A percentile compares a stretch with the other conserved stretches of the same genome.
Conservation (phyloP, 2,888 invertebrate genomes). For the Osmoderma eremita region DNA sequence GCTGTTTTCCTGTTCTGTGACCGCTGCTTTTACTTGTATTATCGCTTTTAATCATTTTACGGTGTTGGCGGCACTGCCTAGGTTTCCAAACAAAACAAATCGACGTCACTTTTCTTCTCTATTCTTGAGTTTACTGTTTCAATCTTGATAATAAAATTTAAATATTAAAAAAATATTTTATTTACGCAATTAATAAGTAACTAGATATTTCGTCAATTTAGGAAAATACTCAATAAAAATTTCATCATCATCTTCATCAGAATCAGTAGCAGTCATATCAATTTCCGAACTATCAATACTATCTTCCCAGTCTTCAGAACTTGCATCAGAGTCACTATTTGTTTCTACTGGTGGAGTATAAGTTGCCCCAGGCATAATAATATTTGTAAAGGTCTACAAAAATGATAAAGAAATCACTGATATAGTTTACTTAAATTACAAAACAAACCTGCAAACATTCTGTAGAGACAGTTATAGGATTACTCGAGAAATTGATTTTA, state of each 20-base stretch:
- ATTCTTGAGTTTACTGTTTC: too few relatives aligned
- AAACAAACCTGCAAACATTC: constrained; percentile 48
- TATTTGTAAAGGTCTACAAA: constrained; percentile 54
- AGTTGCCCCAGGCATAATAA: constrained; percentile 52
- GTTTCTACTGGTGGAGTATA: constrained; percentile 40
- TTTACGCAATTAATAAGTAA: constrained; percentile 48
- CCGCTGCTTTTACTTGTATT: too few relatives aligned
- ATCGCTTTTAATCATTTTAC: too few relatives aligned
- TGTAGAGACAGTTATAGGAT: constrained; percentile 53
- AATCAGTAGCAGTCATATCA: constrained; percentile 56
- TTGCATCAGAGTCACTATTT: constrained; percentile 53
- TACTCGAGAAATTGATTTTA: constrained; percentile 58
- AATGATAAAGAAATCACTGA: neutral
- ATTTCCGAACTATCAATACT: constrained; percentile 60
- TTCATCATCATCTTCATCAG: constrained; percentile 56
- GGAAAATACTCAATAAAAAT: constrained; percentile 54
- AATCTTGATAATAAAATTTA: neutral
- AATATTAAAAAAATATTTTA: constrained; percentile 32
- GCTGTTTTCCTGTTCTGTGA: too few relatives aligned
- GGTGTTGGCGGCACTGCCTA: too few relatives aligned
- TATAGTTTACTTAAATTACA: neutral
- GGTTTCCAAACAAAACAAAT: too few relatives aligned
- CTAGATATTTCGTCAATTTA: constrained; percentile 57
- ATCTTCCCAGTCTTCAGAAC: constrained; percentile 59
- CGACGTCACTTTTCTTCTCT: too few relatives aligned